Evolutionary conservation across 2,113 vertebrate species (phyloP).

Genomic region (Ptilorrhoa leucosticta): DNA sequence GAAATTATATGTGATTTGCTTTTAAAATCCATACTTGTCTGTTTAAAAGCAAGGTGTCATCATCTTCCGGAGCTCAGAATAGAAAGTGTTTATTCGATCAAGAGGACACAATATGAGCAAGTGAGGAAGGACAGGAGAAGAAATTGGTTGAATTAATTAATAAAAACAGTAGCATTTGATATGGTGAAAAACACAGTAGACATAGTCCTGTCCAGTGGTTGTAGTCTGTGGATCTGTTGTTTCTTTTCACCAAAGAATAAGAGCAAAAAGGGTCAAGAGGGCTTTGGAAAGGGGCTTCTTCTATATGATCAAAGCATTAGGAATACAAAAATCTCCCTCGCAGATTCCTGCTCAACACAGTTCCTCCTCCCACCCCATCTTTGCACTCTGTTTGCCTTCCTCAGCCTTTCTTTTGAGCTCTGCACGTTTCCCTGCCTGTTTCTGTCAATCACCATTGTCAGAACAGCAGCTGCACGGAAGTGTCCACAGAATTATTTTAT

Average conservation of each 20-base stretch:
- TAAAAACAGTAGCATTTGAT: not conserved
- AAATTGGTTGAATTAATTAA: not conserved
- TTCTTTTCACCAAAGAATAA: not conserved
- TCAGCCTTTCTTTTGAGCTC: slow-evolving; percentile 17
- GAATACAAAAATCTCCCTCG: not conserved
- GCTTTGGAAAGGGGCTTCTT: not conserved
- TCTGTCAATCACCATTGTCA: not conserved
- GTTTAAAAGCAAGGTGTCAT: not conserved
- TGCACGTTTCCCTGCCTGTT: not conserved
- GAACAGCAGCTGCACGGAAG: slow-evolving; percentile 41
- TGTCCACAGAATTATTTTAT: not conserved
- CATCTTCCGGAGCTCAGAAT: not conserved
- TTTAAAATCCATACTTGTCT: not conserved
- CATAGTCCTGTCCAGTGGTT: not conserved
- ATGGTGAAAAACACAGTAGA: not conserved
- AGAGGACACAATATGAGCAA: not conserved
- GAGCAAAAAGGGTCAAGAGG: not conserved
- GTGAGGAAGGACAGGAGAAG: not conserved
- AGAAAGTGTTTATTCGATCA: not conserved
- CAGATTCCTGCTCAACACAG: not conserved
- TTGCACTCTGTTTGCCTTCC: not conserved
- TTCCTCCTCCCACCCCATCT: not conserved
- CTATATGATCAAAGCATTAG: not conserved
- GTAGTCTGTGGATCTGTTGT: not conserved
- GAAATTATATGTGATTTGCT: not conserved